Evolutionary conservation across 92 coral and sea anemone genomes (phyloP), one percentile per base, ranked within the genome.

Genomic region (Porites evermanni): DNA sequence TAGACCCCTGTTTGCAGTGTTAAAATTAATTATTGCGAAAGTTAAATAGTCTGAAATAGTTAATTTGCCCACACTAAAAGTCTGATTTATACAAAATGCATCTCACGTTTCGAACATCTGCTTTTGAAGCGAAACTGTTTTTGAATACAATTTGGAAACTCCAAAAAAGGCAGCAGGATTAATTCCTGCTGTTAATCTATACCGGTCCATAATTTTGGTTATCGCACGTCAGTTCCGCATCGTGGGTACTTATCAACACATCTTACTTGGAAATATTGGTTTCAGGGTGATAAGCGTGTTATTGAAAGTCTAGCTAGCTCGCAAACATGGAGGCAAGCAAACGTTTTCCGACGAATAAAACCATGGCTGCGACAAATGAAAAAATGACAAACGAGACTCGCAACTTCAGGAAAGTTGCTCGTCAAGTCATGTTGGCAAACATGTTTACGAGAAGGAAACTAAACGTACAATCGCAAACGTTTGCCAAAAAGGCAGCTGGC

Each of bases 381-480:
- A 83, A 66, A 61, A 72, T 63, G 64, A 83, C 80, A 47, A 64
- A 64, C 8, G 74, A 83, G 18, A 83, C 71, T 60, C 53, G 21
- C 14, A 64, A 83, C 64, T 92, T 92, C 78, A 81, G 88, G 19
- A 81, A 51, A 16, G 88, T 84, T 4, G 95, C 95, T 10, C 64
- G 93, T 17, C 95, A 92, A 73, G 93, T 92, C 8, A 85, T 91
- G 93, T 76, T 92, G n/a, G 95, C 95, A 14, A 92, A 92, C 18
- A 70, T 88, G 82, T 68, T 92, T 61, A 77, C 91, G 47, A 86
- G 87, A 70, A 81, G 58, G 23, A 53, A 53, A 64, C 16, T 29
- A 51, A n/a, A 53, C 19, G 66, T 63, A 19, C 26, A 72, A 17
- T 38, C 71, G 11, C 44, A 10, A 16, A 18, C 56, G 24, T 58